Evolutionary conservation across 23 tunicate species (phyloP).

Genomic region (Halocynthia roretzi): DNA sequence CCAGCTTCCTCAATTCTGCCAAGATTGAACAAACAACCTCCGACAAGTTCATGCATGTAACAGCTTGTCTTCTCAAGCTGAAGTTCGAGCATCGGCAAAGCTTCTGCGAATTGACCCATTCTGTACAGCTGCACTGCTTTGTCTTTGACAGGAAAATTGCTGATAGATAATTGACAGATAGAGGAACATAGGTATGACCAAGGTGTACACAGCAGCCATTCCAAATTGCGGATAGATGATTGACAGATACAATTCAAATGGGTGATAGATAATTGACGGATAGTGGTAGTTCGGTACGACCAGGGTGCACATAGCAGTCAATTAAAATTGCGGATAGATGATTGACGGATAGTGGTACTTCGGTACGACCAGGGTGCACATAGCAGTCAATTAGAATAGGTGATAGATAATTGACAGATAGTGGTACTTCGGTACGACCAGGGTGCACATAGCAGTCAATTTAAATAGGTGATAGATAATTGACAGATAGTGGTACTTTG

Average conservation of each 20-base stretch:
- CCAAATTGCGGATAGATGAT: no score
- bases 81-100: conserved; percentile 54
- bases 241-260: neutral
- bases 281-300: neutral
- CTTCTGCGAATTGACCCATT: conserved; percentile 65
- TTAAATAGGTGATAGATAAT: neutral
- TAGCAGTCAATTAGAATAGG: neutral
- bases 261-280: neutral
- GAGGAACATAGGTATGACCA: no score
- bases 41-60: conserved; percentile 52
- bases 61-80: conserved; percentile 57
- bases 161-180: neutral
- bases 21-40: conserved; percentile 48
- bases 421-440: neutral
- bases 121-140: conserved; percentile 54
- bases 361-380: neutral
- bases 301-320: neutral
- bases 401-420: neutral
- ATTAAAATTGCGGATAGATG: no score
- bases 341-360: neutral
- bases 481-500: no score
- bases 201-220: neutral
- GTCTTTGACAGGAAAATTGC: conserved; percentile 16
- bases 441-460: conserved; percentile 5
- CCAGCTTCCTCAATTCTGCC: conserved; percentile 60